Evolutionary conservation across 2,888 invertebrate species (phyloP).

Genomic region (Drosophila borborema): DNA sequence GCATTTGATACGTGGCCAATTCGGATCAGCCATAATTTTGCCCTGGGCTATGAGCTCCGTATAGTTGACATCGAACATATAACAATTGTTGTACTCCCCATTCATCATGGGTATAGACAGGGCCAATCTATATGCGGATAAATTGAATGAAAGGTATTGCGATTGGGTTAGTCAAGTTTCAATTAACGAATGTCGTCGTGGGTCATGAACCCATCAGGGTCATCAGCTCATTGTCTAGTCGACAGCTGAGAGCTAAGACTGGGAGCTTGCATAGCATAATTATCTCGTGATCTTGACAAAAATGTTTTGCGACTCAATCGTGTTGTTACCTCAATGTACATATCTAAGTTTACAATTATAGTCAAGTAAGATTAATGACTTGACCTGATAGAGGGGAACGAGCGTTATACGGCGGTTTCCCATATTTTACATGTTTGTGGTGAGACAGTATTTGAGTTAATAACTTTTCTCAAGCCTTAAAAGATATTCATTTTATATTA

Average conservation of each 20-base stretch:
- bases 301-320: constrained; percentile 38
- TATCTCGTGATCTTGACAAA: constrained; percentile 54
- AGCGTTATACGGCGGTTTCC: not conserved
- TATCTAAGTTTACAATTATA: constrained; percentile 33
- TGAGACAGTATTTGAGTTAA: constrained; percentile 13
- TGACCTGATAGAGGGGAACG: not conserved
- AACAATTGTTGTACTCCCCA: constrained; percentile 88
- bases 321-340: constrained; percentile 24
- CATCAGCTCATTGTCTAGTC: constrained; percentile 43
- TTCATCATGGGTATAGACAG: constrained; percentile 89
- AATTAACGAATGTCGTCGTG: not conserved
- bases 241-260: constrained; percentile 3
- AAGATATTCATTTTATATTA: not conserved
- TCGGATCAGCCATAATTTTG: constrained; percentile 86
- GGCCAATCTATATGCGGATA: constrained; percentile 87
- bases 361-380: constrained; percentile 41
- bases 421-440: constrained; percentile 19
- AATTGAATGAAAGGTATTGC: constrained; percentile 14
- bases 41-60: constrained; percentile 87
- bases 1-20: constrained; percentile 90
- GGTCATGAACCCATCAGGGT: constrained; percentile 50
- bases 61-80: constrained; percentile 92
- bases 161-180: constrained; percentile 23
- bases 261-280: constrained; percentile 39
- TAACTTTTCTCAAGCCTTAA: constrained; percentile 8